phyloP scores from a whole-genome alignment of 2,888 invertebrate species.

The Rotaria sp. region DNA sequence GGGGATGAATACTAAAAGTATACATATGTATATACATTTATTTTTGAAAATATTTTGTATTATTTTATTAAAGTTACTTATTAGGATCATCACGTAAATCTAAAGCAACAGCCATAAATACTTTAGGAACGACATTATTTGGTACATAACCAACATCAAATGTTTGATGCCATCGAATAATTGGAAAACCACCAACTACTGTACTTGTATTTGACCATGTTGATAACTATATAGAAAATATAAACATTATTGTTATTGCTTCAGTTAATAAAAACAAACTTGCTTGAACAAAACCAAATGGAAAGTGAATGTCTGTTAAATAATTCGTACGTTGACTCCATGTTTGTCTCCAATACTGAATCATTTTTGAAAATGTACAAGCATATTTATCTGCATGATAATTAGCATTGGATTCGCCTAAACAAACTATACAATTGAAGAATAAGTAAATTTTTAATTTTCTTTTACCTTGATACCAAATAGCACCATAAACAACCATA shows the following conservation, averaged over 20 bases:
- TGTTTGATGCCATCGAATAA: slow-evolving; percentile 50
- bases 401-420: slow-evolving; percentile 46
- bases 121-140: slow-evolving; percentile 45
- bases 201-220: neutral
- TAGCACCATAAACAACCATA: slow-evolving; percentile 49
- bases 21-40: neutral
- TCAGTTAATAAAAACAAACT: neutral
- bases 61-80: neutral
- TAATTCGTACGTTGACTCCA: slow-evolving; percentile 44
- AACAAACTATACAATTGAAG: neutral
- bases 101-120: slow-evolving; percentile 50
- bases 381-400: slow-evolving; percentile 44
- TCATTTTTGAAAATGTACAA: slow-evolving; percentile 49
- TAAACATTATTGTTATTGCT: neutral
- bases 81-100: slow-evolving; percentile 46
- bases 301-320: slow-evolving; percentile 44
- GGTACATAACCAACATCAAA: slow-evolving; percentile 48
- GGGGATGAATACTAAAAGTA: neutral
- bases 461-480: slow-evolving; percentile 51
- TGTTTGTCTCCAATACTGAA: slow-evolving; percentile 47
- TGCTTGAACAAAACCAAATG: slow-evolving; percentile 52
- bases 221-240: neutral
- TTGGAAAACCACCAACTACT: slow-evolving; percentile 45
- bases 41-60: neutral
- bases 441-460: neutral